Evolutionary conservation across 1,140 invertebrate genomes (phyloP).

Genomic region (Meloidogyne hapla): DNA sequence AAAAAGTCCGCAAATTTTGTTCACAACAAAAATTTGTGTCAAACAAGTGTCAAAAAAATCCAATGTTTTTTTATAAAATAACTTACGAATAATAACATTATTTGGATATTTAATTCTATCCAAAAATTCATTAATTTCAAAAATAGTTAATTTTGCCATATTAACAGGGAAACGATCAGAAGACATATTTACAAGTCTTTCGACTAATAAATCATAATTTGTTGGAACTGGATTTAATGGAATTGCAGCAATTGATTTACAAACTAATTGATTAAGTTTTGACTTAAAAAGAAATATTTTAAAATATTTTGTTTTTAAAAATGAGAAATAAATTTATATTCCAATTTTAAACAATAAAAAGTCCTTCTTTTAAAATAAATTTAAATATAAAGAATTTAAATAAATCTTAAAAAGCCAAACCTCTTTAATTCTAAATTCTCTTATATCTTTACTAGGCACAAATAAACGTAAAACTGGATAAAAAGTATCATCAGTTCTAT

Average conservation of each 20-base stretch:
- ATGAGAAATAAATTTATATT: neutral
- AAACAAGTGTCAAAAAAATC: no score
- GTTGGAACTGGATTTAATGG: neutral
- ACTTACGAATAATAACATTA: neutral
- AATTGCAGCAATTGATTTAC: neutral
- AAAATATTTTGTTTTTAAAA: neutral
- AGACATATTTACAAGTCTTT: constrained; percentile 17
- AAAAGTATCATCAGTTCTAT: constrained; percentile 35
- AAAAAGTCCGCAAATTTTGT: no score
- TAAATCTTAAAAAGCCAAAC: neutral
- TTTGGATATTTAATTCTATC: constrained; percentile 25
- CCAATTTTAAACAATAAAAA: neutral
- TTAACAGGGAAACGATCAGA: constrained; percentile 7
- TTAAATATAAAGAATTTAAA: no score
- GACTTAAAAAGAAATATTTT: neutral
- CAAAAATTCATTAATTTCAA: constrained; percentile 30
- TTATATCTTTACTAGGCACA: constrained; percentile 29
- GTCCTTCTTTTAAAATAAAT: no score
- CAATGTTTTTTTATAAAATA: no score
- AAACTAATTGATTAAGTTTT: constrained; percentile 23
- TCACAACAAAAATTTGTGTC: no score
- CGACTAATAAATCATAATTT: neutral
- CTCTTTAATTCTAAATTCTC: constrained; percentile 36
- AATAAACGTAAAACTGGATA: constrained; percentile 34
- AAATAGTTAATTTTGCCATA: constrained; percentile 23